Evolutionary conservation across 2,113 vertebrate species (phyloP), one percentile per base, ranked within the genome.

Genomic region (Danionella cerebrum): DNA sequence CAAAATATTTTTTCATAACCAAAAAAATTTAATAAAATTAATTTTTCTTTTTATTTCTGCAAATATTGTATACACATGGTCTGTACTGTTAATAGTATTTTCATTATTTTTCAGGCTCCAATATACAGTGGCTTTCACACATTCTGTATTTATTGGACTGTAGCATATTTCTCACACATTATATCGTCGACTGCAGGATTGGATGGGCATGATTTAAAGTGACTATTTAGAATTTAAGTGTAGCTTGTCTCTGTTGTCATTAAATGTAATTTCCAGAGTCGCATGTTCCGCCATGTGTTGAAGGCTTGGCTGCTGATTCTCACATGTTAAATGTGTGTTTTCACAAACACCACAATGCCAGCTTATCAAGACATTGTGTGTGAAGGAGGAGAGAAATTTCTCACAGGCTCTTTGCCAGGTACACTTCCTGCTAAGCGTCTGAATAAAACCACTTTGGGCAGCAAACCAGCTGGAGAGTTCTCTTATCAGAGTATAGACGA

Each of bases 401-500:
- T 63, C 59, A 33, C 42, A 31, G 60, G 44, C 60, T 36, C 13
- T 35, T 10, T 36, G 60, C 60, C 60, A 64, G 42, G 60, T 48
- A 64, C 35, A 57, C 60, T 48, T 64, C 60, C 60, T 48, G 29
- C 44, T 19, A 64, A 48, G 60, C 19, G 13, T 47, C 48, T 35
- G 29, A 64, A 50, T 48, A 48, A 64, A 64, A 48, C 60, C 29
- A 48, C 29, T 36, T 21, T 35, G 22, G 60, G 44, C 60, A 64
- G 12, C 19, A 31, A 50, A 64, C 42, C 60, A 33, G 60, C 45
- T 25, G 55, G 25, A 51, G 58, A 57, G 53, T 19, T n/a, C 50
- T 57, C 60, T 50, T 47, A 71, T 75, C 64, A 62, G 57, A 45
- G 24, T 1, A 53, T 25, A 18, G 59, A 51, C 58, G 59, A 54